Conservation (phyloP, 2,113 vertebrate species). For the Nestor notabilis region DNA sequence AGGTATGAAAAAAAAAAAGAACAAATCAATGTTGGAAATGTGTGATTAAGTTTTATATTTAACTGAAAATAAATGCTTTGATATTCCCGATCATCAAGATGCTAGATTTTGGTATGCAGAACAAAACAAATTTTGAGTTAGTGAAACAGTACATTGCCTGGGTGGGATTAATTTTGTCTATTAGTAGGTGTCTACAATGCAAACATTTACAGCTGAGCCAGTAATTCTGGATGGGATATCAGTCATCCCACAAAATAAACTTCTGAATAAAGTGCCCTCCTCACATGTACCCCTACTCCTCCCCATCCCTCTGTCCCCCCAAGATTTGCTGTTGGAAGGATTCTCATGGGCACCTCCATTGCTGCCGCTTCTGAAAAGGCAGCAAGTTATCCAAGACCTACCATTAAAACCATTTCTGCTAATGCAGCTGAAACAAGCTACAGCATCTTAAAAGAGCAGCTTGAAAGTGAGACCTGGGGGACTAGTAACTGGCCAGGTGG, state of each 20-base stretch:
- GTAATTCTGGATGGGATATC: background rate
- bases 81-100: background rate
- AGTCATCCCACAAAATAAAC: background rate
- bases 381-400: background rate
- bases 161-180: background rate
- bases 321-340: background rate
- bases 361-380: background rate
- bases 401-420: background rate
- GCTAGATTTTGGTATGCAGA: background rate
- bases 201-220: background rate
- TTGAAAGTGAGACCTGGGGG: background rate
- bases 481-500: background rate
- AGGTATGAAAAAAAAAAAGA: background rate
- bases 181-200: background rate
- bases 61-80: background rate
- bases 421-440: background rate
- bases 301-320: background rate
- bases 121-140: background rate
- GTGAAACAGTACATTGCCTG: accelerated
- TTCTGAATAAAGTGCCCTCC: background rate
- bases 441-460: background rate
- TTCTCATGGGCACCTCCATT: background rate
- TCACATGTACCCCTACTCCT: accelerated
- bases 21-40: background rate
- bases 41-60: background rate